phyloP scores from a whole-genome alignment of 2,113 vertebrate genomes.

The rat (Rattus norvegicus) region GRCr8 NC_086032.1:66570001-66570500 shows the following conservation, averaged over 20 bases:
- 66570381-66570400: background rate
- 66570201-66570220: background rate
- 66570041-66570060: no score
- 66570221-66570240: background rate
- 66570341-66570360: background rate
- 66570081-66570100: background rate
- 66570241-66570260: background rate
- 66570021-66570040: background rate
- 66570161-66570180: background rate
- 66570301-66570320: background rate
- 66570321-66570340: background rate
- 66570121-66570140: background rate
- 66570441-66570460: background rate
- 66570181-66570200: background rate
- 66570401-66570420: background rate
- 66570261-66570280: background rate
- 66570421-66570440: background rate
- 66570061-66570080: background rate
- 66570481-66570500: background rate
- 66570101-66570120: background rate
- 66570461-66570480: background rate
- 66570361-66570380: background rate
- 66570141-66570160: background rate
- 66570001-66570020: background rate
- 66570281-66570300: background rate